Evolutionary conservation across 2,888 invertebrate species (phyloP), one percentile per base, ranked within the genome.

Genomic region (Gortyna flavago): DNA sequence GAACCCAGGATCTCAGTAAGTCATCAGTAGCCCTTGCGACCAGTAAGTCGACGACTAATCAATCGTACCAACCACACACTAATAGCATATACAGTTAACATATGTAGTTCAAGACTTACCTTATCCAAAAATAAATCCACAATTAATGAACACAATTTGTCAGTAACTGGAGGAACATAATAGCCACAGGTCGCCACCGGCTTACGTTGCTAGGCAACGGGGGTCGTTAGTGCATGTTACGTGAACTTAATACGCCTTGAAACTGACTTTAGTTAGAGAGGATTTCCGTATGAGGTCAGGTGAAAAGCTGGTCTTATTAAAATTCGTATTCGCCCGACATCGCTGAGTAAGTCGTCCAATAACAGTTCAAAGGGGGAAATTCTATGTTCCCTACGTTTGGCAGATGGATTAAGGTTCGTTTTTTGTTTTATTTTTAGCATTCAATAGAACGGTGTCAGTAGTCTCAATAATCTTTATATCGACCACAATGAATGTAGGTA

Each of bases 131-230:
- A 72, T 77, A 54, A 77, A 81, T 71, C 41, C 21, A 16, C 32
- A 44, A 35, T 59, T 38, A 77, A 81, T 61, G 59, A 21, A 32
- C 21, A 25, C 69, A 72, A 29, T 66, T 29, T 69, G 38, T 48
- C 51, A 72, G 77, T 41, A 32, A 81, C 65, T 41, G 13, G 41
- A 61, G 35, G 64, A 25, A 16, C 5, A 18, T 32, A 66, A n/a
- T 72, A 72, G 51, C 74, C 71, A 75, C 68, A 79, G 82, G 71
- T 82, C 59, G 59, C 38, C 69, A 65, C 18, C 38, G 21, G 82
- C 82, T 82, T 82, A 82, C 74, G 82, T 82, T 74, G 67, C 82
- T 68, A 79, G 64, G 82, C 79, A 79, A 82, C 82, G n/a, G 74
- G 32, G 32, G 79, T 82, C 74, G 71, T 82, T 82, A 82, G 82